Percentiles rank a stretch among this genome's conserved stretches.
phyloP scores from a whole-genome alignment of 2,797 vertebrate genomes.

The Pithecia hirsuta region DNA sequence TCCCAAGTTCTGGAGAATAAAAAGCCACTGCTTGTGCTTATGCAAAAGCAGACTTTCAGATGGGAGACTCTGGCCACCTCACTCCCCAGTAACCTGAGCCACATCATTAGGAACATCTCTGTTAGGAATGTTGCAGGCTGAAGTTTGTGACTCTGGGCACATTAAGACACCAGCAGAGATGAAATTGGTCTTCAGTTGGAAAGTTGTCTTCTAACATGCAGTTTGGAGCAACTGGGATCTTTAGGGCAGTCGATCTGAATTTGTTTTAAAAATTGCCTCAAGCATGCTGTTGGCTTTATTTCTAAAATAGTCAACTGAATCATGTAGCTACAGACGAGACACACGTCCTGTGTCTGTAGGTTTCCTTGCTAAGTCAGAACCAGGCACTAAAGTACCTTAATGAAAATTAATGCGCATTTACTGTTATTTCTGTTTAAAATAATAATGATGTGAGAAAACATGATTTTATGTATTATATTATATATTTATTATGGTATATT shows the following conservation, averaged over 20 bases:
- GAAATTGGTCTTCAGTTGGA: background rate
- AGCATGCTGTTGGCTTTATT: background rate
- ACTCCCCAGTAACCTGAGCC: background rate
- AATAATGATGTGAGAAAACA: background rate
- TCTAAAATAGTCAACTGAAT: slow-evolving; percentile 28
- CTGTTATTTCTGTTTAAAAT: background rate
- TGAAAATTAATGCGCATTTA: background rate
- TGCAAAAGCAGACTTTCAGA: background rate
- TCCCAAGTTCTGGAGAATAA: slow-evolving; percentile 18
- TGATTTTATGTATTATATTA: background rate
- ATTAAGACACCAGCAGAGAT: background rate
- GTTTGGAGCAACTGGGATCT: background rate
- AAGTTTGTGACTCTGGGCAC: background rate
- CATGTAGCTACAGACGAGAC: background rate
- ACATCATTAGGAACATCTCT: background rate
- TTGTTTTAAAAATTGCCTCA: slow-evolving; percentile 40
- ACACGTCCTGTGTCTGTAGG: background rate
- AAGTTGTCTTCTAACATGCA: background rate
- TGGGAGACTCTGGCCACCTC: background rate
- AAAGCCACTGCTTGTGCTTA: background rate
- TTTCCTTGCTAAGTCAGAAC: background rate
- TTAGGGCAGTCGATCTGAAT: background rate
- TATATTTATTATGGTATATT: background rate
- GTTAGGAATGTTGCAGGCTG: background rate
- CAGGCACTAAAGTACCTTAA: background rate